Conservation (phyloP, 2,113 vertebrate species). For the Osmerus eperlanus region DNA sequence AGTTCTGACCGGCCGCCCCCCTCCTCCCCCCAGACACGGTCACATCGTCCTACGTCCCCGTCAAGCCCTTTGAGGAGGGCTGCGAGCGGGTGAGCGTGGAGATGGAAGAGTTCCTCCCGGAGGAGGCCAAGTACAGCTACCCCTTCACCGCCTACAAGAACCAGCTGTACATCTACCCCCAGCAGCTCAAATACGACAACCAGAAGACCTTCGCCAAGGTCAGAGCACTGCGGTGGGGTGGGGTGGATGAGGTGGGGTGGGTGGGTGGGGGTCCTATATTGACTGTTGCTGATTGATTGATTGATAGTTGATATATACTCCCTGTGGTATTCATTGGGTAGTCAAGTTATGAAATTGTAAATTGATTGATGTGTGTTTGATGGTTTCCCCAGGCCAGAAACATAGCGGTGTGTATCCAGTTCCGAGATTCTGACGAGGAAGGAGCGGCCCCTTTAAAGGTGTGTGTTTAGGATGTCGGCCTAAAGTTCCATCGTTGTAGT, state of each 20-base stretch:
- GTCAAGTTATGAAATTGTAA: too few species aligned
- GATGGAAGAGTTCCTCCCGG: slow-evolving; percentile 90
- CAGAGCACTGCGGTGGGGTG: slow-evolving; percentile 28
- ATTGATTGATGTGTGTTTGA: not conserved
- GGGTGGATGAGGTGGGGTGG: not conserved
- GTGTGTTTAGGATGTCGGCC: slow-evolving; percentile 15
- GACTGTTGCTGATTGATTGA: not conserved
- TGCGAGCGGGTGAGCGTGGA: slow-evolving; percentile 82
- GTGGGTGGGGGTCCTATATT: not conserved
- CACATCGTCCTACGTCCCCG: slow-evolving; percentile 86
- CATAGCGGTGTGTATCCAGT: slow-evolving; percentile 89
- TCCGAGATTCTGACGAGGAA: slow-evolving; percentile 90
- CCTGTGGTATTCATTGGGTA: too few species aligned
- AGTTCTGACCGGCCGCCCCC: not conserved
- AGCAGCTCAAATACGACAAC: slow-evolving; percentile 94
- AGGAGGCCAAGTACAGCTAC: slow-evolving; percentile 88
- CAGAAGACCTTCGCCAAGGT: slow-evolving; percentile 98
- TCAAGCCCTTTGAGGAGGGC: slow-evolving; percentile 87
- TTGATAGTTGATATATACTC: slow-evolving; percentile 1
- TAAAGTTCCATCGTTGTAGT: not conserved
- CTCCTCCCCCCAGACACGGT: slow-evolving; percentile 78
- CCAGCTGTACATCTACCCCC: slow-evolving; percentile 89
- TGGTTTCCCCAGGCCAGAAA: slow-evolving; percentile 82
- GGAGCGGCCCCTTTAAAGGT: slow-evolving; percentile 82
- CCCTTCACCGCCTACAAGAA: slow-evolving; percentile 94